Base-by-base conservation (phyloP, 2,113 vertebrate species). In the Callorhinus ursinus region DNA sequence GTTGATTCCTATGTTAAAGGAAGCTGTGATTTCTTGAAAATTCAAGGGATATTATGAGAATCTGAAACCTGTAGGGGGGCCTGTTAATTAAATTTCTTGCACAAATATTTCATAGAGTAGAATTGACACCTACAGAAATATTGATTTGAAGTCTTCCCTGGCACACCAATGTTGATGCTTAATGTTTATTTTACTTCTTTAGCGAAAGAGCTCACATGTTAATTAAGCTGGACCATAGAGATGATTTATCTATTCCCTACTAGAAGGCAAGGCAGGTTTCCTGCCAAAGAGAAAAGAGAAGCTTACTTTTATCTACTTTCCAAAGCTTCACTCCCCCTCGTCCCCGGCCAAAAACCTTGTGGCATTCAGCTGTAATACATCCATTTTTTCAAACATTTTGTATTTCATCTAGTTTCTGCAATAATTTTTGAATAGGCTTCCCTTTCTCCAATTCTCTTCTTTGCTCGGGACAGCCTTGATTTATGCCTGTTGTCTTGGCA, bases 71-170 rank as follows among this genome's bases (percentile, higher is more conserved):
- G 5, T 5, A 76, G 63, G 80, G 22, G 31, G n/a, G 2, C 1
- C 83, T 74, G 8, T 86, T 92, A 92, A 87, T 96, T 95, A 89
- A 22, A 65, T 51, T 84, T 93, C 83, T 61, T 90, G 49, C 51
- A 94, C n/a, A 97, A 96, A 95, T 95, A 90, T 96, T 97, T 92
- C 59, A 84, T 65, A 57, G 5, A 93, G 11, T 51, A 84, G 67
- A 94, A 97, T 77, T 0, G 14, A 81, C 61, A 82, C 65, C 59
- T 28, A 31, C 3, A 88, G 59, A 84, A 94, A 88, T 83, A 90
- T 69, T 97, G 87, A 86, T 82, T 67, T 51, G 63, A 93, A 85
- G 31, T 55, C 39, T 61, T 88, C 36, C 11, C 12, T 82, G 26
- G 59, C 19, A 88, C 22, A 31, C 28, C 6, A 76, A 21, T 69